Evolutionary conservation across 2,888 invertebrate species (phyloP).

Genomic region (Nymphalis c-album): DNA sequence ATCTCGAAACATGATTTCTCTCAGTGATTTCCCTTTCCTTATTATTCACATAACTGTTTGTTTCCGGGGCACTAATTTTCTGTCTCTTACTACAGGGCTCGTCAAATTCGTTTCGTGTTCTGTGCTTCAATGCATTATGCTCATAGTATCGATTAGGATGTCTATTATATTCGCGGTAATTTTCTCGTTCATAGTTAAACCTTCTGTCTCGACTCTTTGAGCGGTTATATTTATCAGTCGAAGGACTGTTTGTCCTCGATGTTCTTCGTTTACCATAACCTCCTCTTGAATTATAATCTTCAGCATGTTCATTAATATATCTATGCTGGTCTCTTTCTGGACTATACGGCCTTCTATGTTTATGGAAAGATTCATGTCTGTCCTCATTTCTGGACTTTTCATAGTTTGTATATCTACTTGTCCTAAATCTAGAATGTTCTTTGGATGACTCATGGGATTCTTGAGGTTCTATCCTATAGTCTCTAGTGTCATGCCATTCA

Average conservation of each 20-base stretch:
- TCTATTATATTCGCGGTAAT: constrained; percentile 44
- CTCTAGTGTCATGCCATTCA: constrained; percentile 17
- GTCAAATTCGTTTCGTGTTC: constrained; percentile 49
- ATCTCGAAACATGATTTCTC: constrained; percentile 7
- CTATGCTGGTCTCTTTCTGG: constrained; percentile 44
- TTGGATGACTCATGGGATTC: constrained; percentile 27
- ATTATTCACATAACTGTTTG: constrained; percentile 37
- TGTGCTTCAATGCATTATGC: constrained; percentile 52
- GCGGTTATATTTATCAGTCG: constrained; percentile 47
- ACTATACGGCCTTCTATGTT: constrained; percentile 48
- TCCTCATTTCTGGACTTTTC: constrained; percentile 48
- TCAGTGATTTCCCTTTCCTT: constrained; percentile 28
- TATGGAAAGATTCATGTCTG: constrained; percentile 48
- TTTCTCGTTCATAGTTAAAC: constrained; percentile 41
- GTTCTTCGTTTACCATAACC: constrained; percentile 49
- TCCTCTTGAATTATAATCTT: constrained; percentile 44
- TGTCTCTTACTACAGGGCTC: constrained; percentile 55
- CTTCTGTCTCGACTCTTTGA: constrained; percentile 46
- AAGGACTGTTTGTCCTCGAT: constrained; percentile 49
- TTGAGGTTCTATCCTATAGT: constrained; percentile 14
- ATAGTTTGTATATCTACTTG: constrained; percentile 43
- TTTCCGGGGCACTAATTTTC: constrained; percentile 42
- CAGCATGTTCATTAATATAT: constrained; percentile 31
- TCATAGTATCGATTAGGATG: constrained; percentile 29
- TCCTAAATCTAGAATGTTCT: constrained; percentile 40